Conservation (phyloP, 2,797 vertebrate species). For the Ispidina lecontei region DNA sequence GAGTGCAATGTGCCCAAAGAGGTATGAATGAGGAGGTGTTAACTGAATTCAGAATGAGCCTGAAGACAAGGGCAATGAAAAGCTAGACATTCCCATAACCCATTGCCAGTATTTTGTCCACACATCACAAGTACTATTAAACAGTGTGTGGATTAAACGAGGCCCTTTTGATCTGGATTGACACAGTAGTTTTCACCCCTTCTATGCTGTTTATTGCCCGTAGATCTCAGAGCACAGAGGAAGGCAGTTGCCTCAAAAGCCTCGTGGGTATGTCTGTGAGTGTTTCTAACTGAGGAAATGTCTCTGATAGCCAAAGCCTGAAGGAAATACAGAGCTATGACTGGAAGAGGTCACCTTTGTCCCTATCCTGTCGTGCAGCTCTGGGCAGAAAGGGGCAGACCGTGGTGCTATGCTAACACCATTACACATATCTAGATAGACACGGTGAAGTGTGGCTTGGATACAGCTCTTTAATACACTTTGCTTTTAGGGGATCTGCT, state of each 20-base stretch:
- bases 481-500: background rate
- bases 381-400: background rate
- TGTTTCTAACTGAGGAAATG: background rate
- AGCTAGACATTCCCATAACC: background rate
- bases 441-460: background rate
- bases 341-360: background rate
- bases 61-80: background rate
- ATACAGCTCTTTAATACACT: background rate
- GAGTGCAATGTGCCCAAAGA: background rate
- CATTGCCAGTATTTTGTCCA: background rate
- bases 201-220: background rate
- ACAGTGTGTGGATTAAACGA: background rate
- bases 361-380: background rate
- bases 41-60: conserved; percentile 4
- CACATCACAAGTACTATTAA: background rate
- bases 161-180: background rate
- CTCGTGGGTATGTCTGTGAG: background rate
- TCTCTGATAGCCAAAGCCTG: background rate
- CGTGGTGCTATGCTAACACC: background rate
- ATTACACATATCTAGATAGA: background rate
- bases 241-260: background rate
- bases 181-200: background rate
- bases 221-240: background rate
- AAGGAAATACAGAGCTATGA: background rate
- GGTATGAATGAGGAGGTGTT: conserved; percentile 22